A percentile compares a stretch with the other conserved stretches of the same genome.
Evolutionary conservation across 2,888 invertebrate genomes (phyloP).

Genomic region (Plusia festucae): DNA sequence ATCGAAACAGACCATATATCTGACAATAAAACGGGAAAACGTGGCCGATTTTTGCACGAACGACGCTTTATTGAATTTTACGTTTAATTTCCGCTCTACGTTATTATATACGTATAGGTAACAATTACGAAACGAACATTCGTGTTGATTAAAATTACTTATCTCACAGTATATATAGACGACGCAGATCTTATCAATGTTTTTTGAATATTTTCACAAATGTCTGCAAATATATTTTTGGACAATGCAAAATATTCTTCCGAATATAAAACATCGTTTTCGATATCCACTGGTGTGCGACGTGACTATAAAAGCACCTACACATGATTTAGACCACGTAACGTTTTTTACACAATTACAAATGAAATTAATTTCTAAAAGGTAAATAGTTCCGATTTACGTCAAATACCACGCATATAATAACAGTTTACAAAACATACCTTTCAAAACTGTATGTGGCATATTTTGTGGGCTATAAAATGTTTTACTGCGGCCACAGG

Average conservation of each 20-base stretch:
- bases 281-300: background rate
- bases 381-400: slow-evolving; percentile 10
- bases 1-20: slow-evolving; percentile 66
- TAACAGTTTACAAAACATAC: slow-evolving; percentile 29
- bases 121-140: slow-evolving; percentile 38
- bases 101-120: slow-evolving; percentile 19
- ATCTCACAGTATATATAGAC: slow-evolving; percentile 20
- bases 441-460: slow-evolving; percentile 67
- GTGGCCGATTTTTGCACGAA: slow-evolving; percentile 51
- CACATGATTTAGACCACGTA: background rate
- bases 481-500: slow-evolving; percentile 82
- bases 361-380: slow-evolving; percentile 12
- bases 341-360: background rate
- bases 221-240: background rate
- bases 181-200: background rate
- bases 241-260: background rate
- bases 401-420: slow-evolving; percentile 17
- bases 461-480: slow-evolving; percentile 78
- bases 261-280: background rate
- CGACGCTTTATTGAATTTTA: slow-evolving; percentile 56
- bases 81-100: slow-evolving; percentile 29
- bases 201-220: background rate
- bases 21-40: slow-evolving; percentile 61
- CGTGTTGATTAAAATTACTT: slow-evolving; percentile 33
- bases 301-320: background rate